These are phyloP conservation scores for Leptopterna dolabrata DNA, from an alignment of 2,888 invertebrate species.

Conservation along the genomic window DNA sequence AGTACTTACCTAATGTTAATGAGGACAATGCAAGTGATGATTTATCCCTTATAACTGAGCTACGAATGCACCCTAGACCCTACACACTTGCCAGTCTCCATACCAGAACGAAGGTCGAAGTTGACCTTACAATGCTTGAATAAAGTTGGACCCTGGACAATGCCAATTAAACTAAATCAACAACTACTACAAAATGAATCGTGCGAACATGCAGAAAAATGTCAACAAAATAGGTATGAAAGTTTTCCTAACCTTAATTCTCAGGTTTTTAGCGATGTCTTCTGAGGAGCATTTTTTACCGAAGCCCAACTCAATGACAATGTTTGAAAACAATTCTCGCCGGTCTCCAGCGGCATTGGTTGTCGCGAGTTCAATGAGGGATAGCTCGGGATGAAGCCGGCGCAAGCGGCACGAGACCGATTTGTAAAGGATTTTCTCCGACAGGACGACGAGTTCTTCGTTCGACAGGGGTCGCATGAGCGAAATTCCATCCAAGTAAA, in stretches of 20 bases:
- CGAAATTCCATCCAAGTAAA: constrained; percentile 31
- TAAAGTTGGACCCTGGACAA: background rate
- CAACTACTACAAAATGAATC: background rate
- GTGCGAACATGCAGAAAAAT: constrained; percentile 36
- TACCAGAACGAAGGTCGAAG: background rate
- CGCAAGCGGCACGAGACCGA: constrained; percentile 25
- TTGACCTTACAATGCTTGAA: background rate
- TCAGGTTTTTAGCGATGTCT: constrained; percentile 44
- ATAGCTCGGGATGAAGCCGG: constrained; percentile 8
- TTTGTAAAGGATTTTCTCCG: background rate
- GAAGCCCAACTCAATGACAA: constrained; percentile 15
- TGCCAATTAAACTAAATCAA: background rate
- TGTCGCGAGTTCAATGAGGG: constrained; percentile 36
- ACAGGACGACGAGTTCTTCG: constrained; percentile 8
- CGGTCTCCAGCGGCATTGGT: background rate
- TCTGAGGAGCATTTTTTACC: constrained; percentile 33
- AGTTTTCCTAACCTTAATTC: constrained; percentile 40
- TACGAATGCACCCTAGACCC: too few relatives aligned
- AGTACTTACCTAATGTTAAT: too few relatives aligned
- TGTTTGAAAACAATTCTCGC: background rate
- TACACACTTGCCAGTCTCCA: too few relatives aligned
- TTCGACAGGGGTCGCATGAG: background rate
- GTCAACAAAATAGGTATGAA: background rate
- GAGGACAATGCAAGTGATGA: too few relatives aligned
- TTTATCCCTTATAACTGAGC: too few relatives aligned